Evolutionary conservation across 2,888 invertebrate genomes (phyloP).

Genomic region (Lutraria lutraria): DNA sequence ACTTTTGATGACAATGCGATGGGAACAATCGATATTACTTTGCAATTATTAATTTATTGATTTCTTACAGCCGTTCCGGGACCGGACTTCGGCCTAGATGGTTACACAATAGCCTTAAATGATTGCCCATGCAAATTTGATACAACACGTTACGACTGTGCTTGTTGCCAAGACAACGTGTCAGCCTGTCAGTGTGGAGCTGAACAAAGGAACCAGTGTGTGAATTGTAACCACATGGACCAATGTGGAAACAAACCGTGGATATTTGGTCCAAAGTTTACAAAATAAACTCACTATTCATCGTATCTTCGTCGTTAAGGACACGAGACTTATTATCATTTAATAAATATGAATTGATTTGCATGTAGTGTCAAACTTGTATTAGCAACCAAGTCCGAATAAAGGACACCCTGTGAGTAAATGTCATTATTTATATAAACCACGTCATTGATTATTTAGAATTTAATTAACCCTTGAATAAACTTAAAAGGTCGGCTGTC

Average conservation of each 20-base stretch:
- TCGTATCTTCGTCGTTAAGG: background rate
- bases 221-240: slow-evolving; percentile 59
- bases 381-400: no score
- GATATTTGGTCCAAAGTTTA: slow-evolving; percentile 61
- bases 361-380: no score
- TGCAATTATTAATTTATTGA: no score
- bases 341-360: no score
- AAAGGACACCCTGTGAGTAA: no score
- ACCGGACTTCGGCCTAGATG: slow-evolving; percentile 60
- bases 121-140: slow-evolving; percentile 58
- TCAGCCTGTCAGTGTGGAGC: slow-evolving; percentile 58
- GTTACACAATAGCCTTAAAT: slow-evolving; percentile 55
- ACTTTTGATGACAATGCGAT: no score
- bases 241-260: slow-evolving; percentile 65
- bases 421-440: no score
- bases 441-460: no score
- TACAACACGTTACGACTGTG: slow-evolving; percentile 46
- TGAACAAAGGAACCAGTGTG: slow-evolving; percentile 63
- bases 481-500: no score
- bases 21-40: no score
- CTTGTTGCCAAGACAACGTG: slow-evolving; percentile 58
- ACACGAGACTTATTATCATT: no score
- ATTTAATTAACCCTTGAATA: no score
- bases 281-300: background rate
- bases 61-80: slow-evolving; percentile 46